Evolutionary conservation across 2,113 vertebrate genomes (phyloP), one percentile per base, ranked within the genome.

Genomic region (Urocynchramus pylzowi): DNA sequence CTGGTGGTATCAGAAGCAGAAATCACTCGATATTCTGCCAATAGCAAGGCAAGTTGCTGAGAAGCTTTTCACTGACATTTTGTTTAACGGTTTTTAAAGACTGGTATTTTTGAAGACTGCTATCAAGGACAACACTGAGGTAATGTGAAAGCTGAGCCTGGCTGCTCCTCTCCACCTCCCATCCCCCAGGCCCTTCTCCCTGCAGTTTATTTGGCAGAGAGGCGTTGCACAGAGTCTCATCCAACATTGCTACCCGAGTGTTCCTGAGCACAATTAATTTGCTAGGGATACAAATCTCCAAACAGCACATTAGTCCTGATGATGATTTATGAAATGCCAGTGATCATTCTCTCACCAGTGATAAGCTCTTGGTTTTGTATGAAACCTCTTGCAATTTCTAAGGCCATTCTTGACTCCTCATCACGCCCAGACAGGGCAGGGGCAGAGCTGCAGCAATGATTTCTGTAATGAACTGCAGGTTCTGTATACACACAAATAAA

Each of bases 291-390:
- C 50, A 89, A 64, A 82, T 89, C 84, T 88, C 86, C 75, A 87
- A 81, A 67, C 84, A 96, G 92, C 73, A 45, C 7, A n/a, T 90
- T 89, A 79, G 85, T 81, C 78, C 31, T 65, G 77, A 47, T 74
- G 45, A 30, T n/a, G 80, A 85, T 96, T 96, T 96, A 97, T 91
- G 92, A 91, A 97, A 97, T 93, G 90, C 67, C 94, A 95, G 89
- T 75, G 83, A 95, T 59, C 49, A 35, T 74, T 86, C 88, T 89
- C 89, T 91, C 88, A 95, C 56, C 80, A 95, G 68, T 0, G 16
- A 92, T 87, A 92, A 95, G 79, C 65, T 84, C 86, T 59, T 74
- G 80, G 47, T 86, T 93, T 92, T 91, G 56, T 49, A 85, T 6
- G 63, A 88, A 93, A 82, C 52, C 31, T 81, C 93, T 52, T 70